Evolutionary conservation across 2,113 vertebrate species (phyloP).

Genomic region (Macheiramphus alcinus): DNA sequence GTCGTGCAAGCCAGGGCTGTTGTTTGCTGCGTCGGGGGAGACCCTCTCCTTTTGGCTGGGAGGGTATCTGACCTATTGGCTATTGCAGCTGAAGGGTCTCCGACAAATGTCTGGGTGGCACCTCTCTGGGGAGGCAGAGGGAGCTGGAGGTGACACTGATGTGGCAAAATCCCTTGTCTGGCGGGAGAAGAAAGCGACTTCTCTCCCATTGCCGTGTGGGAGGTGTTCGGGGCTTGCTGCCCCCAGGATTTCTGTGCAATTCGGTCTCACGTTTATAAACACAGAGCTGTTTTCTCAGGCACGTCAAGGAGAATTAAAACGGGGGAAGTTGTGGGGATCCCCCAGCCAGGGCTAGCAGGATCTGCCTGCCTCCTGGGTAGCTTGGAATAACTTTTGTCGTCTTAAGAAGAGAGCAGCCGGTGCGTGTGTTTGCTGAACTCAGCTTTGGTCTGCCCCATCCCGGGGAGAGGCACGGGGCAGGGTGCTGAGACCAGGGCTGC

Average conservation of each 20-base stretch:
- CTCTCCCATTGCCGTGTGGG: accelerated
- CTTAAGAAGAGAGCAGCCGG: neutral
- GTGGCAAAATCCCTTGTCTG: neutral
- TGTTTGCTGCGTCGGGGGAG: neutral
- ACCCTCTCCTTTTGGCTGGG: neutral
- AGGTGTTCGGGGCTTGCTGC: neutral
- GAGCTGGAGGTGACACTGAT: neutral
- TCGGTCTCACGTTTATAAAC: neutral
- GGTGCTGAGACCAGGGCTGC: neutral
- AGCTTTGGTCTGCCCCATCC: neutral
- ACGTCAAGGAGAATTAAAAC: neutral
- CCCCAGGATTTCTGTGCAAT: neutral
- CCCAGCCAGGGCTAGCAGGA: neutral
- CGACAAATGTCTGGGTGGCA: neutral
- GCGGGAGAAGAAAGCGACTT: neutral
- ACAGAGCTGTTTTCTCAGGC: neutral
- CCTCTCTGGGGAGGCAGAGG: neutral
- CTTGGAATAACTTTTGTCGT: neutral
- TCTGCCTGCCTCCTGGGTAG: neutral
- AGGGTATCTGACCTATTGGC: accelerated
- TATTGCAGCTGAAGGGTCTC: neutral
- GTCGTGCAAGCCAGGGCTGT: neutral
- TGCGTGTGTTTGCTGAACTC: accelerated
- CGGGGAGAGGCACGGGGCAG: accelerated
- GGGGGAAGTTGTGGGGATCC: neutral